Base-by-base conservation (phyloP, 2,113 vertebrate species). In the Lipophrys pholis region DNA sequence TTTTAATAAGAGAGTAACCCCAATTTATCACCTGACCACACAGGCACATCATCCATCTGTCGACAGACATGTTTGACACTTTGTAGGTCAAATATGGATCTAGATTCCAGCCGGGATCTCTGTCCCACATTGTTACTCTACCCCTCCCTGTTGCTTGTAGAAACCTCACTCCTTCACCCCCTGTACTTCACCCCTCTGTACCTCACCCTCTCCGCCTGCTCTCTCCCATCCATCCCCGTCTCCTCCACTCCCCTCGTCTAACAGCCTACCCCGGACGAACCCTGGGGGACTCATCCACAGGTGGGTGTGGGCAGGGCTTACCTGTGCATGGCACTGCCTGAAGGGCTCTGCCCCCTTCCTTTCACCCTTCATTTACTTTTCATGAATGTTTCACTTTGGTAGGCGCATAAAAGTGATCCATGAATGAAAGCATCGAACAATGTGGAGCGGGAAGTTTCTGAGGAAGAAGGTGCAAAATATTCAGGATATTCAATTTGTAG, bases 181-280 rank as follows among this genome's bases (percentile, higher is more conserved):
- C 79, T 73, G 53, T 77, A 68, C 51, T 69, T 73, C 67, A 83
- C 69, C 61, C 80, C 79, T 85, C 56, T 82, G 79, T 77, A 66
- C 69, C 70, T 81, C 64, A 70, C 69, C 82, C 45, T 80, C 67
- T 93, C 21, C 21, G 2, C 85, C 93, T 85, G 89, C 64, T 59
- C 30, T 51, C 11, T 7, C 45, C 64, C 41, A 36, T 76, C 93
- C 49, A 76, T 61, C 72, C 80, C 82, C 69, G 53, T 54, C 85
- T 76, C 73, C 70, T 86, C 80, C 84, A 83, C 87, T 78, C 70
- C 93, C 90, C 82, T 91, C 93, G 91, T 92, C 93, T 89, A 95
- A 96, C 95, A 97, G 95, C 96, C 90, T 97, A 96, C 87, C 96
- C 95, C 0, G 96, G 96, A 97, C 95, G 96, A 90, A 96, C 94